Evolutionary conservation across 2,797 vertebrate species (phyloP), one percentile per base, ranked within the genome.

Genomic region (Catamblyrhynchus diadema): DNA sequence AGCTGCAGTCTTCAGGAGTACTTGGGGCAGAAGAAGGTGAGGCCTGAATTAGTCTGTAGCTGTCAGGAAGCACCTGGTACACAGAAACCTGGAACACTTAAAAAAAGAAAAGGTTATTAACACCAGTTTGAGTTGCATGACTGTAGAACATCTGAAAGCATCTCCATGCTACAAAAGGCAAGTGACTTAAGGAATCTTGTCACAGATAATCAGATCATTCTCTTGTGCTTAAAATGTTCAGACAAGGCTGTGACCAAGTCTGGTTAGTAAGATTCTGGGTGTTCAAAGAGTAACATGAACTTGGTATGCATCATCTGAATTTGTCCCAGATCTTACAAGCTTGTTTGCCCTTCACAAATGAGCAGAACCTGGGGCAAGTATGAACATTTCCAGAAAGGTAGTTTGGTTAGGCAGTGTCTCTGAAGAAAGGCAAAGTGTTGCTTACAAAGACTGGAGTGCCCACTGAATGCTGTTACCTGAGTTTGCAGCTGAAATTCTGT

Each of bases 11-110:
- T 86, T 93, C 59, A 30, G 41, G 86, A 77, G 41, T 48, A 86
- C 42, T 89, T 75, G 53, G 39, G 81, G 42, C 65, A 87, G 86
- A 89, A 79, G 70, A 45, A 90, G 82, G 25, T 85, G 81, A 92
- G 53, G 44, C 42, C 32, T 74, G 33, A 50, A 24, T 87, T 85
- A 83, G 74, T 44, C 35, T 71, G 45, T 88, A 78, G 53, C 86
- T 87, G 75, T 89, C 69, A 90, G 88, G 89, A 95, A 96, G 69
- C 93, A 94, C 91, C 84, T 96, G 90, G 57, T 32, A 8, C 57
- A 65, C 5, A 78, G 86, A 92, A 94, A 72, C 57, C 69, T 81
- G 59, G 27, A 78, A 60, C 15, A 22, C 14, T 81, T 83, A 20
- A 71, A 94, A 84, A 67, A 69, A 53, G 13, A 35, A 44, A 79